Conservation (phyloP, 2,797 vertebrate species). For the Octomys mimax region DNA sequence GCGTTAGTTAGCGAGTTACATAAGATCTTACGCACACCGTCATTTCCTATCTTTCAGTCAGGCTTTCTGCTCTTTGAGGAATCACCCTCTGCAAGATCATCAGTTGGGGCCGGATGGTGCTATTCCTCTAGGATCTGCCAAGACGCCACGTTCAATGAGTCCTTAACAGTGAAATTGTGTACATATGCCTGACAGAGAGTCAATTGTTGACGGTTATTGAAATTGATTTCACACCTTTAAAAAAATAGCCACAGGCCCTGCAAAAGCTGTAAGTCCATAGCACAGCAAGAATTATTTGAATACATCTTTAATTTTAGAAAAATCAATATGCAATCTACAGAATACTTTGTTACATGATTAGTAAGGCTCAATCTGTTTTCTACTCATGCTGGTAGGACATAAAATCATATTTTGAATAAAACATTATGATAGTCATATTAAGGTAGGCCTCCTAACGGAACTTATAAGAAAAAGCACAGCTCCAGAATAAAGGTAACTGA, state of each 20-base stretch:
- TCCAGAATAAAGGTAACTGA: conserved; percentile 34
- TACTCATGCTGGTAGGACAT: conserved; percentile 81
- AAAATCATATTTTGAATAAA: conserved; percentile 86
- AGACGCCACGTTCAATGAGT: background rate
- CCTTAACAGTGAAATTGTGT: conserved; percentile 19
- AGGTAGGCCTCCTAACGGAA: conserved; percentile 43
- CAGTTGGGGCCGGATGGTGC: background rate
- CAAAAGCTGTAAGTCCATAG: conserved; percentile 64
- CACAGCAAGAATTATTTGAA: conserved; percentile 84
- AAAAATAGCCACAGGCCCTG: conserved; percentile 66
- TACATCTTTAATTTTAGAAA: conserved; percentile 89
- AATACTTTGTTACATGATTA: conserved; percentile 88
- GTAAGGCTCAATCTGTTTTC: conserved; percentile 83
- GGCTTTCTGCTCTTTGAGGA: conserved; percentile 35
- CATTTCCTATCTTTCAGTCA: conserved; percentile 2
- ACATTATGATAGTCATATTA: conserved; percentile 81
- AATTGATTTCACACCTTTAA: conserved; percentile 67
- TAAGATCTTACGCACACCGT: background rate
- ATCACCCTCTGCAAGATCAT: conserved; percentile 10
- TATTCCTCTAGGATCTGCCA: conserved; percentile 53
- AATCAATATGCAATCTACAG: conserved; percentile 90
- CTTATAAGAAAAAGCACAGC: conserved; percentile 52
- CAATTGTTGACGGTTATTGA: conserved; percentile 67
- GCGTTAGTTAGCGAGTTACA: conserved; percentile 43
- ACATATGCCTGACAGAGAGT: conserved; percentile 49